Base-by-base conservation (phyloP, 1,140 invertebrate species). In the Rhynchophorus ferrugineus region DNA sequence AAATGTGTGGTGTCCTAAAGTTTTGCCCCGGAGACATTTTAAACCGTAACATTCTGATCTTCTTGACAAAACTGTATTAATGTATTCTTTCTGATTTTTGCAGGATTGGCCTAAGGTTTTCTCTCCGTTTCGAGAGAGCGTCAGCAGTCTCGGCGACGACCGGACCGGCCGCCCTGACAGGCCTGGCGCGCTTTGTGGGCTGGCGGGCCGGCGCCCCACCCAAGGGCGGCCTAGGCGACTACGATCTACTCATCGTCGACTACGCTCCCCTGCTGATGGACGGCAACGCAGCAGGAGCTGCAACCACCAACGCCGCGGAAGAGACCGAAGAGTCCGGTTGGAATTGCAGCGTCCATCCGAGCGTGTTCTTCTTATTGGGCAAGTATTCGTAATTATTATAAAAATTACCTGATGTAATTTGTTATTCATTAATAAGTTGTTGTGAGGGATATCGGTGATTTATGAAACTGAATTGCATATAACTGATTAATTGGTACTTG, bases 301-400 rank as follows among this genome's bases (percentile, higher is more conserved):
- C 38, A 34, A 44, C 55, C 20, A 51, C 70, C 63, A 36, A 37
- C 46, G 67, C 55, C 18, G 52, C 53, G 2, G 61, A 73, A 63
- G 68, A 70, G 59, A 66, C 68, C 59, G 73, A 73, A 61, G 71
- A 69, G 58, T 42, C 61, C 13, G 56, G 59, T 48, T 69, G 68
- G 64, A 69, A 69, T 45, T 69, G 68, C 44, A 69, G 64, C 51
- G 61, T 70, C 24, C 66, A 69, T 57, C 67, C 67, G 11, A 64
- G 63, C 35, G 61, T 65, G 13, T 65, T 65, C 39, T 65, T 65
- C 46, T 49, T 65, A 42, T 43, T 65, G 41, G 63, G 63, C 48
- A 55, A 47, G 35, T 29, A n/a, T n/a, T n/a, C n/a, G 8, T 18
- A 22, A 18, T 13, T 38, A 20, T 43, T 8, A 39, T 39, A 14